Conservation (phyloP, 1,140 invertebrate species). For the Colletes gigas region DNA sequence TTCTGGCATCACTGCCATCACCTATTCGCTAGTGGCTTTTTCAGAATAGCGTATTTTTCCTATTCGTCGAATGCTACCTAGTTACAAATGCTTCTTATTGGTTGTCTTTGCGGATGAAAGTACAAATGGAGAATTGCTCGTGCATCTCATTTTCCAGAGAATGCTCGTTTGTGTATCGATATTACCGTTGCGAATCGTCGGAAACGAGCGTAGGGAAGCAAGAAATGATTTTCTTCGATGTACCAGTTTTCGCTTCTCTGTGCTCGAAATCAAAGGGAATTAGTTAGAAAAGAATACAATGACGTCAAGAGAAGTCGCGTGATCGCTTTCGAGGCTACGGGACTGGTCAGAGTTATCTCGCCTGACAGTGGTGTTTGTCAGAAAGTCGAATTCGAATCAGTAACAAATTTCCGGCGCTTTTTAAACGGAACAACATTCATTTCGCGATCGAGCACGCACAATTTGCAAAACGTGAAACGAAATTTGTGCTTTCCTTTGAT, state of each 20-base stretch:
- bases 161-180: not conserved
- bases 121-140: not conserved
- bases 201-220: not conserved
- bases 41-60: not conserved
- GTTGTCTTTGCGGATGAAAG: not conserved
- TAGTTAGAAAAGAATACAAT: conserved; percentile 24
- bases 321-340: conserved; percentile 40
- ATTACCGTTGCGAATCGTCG: not conserved
- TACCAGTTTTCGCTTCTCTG: not conserved
- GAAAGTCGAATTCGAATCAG: not conserved
- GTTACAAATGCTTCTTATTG: conserved; percentile 15
- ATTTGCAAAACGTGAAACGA: no score
- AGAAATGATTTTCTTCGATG: no score
- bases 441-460: not conserved
- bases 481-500: no score
- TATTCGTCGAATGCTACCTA: not conserved
- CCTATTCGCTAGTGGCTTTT: not conserved
- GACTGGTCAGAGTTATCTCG: conserved; percentile 35
- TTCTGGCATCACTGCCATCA: not conserved
- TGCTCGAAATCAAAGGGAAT: conserved; percentile 9
- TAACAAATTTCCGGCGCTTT: not conserved
- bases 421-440: no score
- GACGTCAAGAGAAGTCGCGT: conserved; percentile 48
- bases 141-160: not conserved
- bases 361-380: conserved; percentile 32